Evolutionary conservation across 2,888 invertebrate species (phyloP).

Genomic region (Agrochola litura): DNA sequence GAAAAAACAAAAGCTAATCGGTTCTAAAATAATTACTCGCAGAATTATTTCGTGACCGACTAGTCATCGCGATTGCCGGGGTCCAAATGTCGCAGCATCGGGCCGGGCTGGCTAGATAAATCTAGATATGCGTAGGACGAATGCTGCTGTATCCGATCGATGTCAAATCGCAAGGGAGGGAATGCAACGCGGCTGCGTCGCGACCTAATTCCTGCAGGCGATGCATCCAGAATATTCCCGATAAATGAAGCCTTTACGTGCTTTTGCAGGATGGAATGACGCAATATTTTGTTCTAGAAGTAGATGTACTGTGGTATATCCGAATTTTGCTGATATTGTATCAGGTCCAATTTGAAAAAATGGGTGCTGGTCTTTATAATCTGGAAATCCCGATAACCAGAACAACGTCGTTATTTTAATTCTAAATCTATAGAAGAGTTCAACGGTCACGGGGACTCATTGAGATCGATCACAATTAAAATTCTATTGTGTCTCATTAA

Average conservation of each 20-base stretch:
- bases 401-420: too few species aligned
- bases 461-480: too few species aligned
- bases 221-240: slow-evolving; percentile 1
- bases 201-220: slow-evolving; percentile 1
- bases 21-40: neutral
- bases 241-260: neutral
- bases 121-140: neutral
- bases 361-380: too few species aligned
- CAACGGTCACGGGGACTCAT: too few species aligned
- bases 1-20: neutral
- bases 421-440: too few species aligned
- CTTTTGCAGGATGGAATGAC: neutral
- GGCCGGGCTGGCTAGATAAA: slow-evolving; percentile 12
- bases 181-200: slow-evolving; percentile 15
- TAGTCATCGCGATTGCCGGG: neutral
- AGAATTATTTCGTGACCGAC: neutral
- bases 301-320: neutral
- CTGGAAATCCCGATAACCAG: too few species aligned
- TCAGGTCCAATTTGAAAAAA: too few species aligned
- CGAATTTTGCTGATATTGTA: too few species aligned
- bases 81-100: neutral
- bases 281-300: neutral
- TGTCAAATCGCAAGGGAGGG: slow-evolving; percentile 1
- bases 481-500: too few species aligned
- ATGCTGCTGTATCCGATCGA: slow-evolving; percentile 14